Conservation (phyloP, 1,140 invertebrate species). For the Brachionus rubens region DNA sequence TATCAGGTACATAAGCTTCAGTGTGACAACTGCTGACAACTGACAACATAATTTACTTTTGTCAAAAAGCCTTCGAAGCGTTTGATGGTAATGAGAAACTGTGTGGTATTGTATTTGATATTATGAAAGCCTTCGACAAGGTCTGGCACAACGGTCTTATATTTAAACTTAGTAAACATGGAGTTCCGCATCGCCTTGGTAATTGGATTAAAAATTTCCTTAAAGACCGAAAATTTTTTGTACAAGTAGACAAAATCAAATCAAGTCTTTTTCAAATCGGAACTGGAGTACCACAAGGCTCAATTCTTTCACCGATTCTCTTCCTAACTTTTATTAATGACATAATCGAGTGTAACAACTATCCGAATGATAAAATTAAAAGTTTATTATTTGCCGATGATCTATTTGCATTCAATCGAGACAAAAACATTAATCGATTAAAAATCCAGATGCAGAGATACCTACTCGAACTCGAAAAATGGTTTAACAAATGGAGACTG, state of each 20-base stretch:
- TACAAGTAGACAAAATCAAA: background rate
- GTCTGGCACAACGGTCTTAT: slow-evolving; percentile 1
- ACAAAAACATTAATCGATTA: background rate
- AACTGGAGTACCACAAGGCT: slow-evolving; percentile 28
- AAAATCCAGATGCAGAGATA: background rate
- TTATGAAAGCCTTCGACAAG: too few relatives aligned
- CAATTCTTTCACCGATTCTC: background rate
- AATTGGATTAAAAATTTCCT: background rate
- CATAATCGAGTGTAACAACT: too few relatives aligned
- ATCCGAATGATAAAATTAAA: too few relatives aligned
- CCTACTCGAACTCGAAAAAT: background rate
- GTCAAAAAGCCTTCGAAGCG: background rate
- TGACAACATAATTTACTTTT: too few relatives aligned
- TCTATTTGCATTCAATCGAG: too few relatives aligned
- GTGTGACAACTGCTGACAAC: too few relatives aligned
- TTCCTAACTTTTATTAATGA: slow-evolving; percentile 36
- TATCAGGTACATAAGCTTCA: slow-evolving; percentile 32
- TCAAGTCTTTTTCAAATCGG: background rate
- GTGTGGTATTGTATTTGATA: too few relatives aligned
- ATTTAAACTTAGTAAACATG: background rate
- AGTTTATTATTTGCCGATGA: too few relatives aligned
- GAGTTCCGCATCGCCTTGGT: background rate
- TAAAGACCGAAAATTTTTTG: background rate
- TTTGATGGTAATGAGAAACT: too few relatives aligned
- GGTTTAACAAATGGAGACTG: background rate